Percentiles rank a stretch among this genome's conserved stretches.
phyloP scores from a whole-genome alignment of 2,113 vertebrate genomes.

The Semicossyphus pulcher region DNA sequence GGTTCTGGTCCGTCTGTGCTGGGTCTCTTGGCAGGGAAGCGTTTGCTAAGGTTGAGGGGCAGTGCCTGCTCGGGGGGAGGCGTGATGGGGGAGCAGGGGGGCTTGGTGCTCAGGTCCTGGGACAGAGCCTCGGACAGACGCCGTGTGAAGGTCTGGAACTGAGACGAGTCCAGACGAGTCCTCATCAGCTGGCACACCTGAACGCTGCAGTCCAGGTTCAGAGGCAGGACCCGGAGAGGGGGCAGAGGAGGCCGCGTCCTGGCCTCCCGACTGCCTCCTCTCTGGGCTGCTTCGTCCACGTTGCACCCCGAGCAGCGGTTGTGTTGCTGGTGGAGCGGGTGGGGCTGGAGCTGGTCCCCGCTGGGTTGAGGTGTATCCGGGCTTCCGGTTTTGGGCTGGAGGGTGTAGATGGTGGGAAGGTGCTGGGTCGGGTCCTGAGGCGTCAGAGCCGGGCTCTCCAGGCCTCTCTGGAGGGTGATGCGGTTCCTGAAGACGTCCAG shows the following conservation, averaged over 20 bases:
- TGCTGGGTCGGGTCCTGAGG: slow-evolving; percentile 65
- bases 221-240: slow-evolving; percentile 82
- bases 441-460: slow-evolving; percentile 54
- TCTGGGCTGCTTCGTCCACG: slow-evolving; percentile 45
- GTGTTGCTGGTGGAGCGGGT: slow-evolving; percentile 37
- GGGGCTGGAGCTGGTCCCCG: slow-evolving; percentile 40
- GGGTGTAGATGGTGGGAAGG: slow-evolving; percentile 51
- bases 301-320: slow-evolving; percentile 61
- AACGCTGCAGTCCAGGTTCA: slow-evolving; percentile 85
- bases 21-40: slow-evolving; percentile 68
- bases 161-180: slow-evolving; percentile 75
- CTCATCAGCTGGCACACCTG: slow-evolving; percentile 85
- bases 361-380: slow-evolving; percentile 49
- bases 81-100: slow-evolving; percentile 53
- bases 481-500: slow-evolving; percentile 80
- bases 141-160: slow-evolving; percentile 83
- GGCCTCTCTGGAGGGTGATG: slow-evolving; percentile 70
- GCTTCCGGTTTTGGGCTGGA: slow-evolving; percentile 67
- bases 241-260: slow-evolving; percentile 69
- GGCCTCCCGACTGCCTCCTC: slow-evolving; percentile 38
- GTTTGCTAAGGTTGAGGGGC: slow-evolving; percentile 85
- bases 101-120: slow-evolving; percentile 79
- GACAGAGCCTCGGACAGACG: slow-evolving; percentile 83
- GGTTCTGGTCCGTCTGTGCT: slow-evolving; percentile 38
- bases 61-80: slow-evolving; percentile 80